Conservation (phyloP, 2,113 vertebrate genomes). For the Daubentonia madagascariensis region DNA sequence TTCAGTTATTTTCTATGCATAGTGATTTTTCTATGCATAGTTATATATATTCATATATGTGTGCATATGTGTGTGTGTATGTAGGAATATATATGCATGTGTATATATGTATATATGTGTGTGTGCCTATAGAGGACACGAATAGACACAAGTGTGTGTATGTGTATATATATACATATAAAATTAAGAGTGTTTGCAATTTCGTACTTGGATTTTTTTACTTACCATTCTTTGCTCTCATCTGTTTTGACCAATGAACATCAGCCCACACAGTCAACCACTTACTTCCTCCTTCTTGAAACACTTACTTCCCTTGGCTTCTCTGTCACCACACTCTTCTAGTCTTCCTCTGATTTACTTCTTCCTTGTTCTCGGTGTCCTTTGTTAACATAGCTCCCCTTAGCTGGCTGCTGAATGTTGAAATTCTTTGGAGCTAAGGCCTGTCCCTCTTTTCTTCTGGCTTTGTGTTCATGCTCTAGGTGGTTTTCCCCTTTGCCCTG, state of each 20-base stretch:
- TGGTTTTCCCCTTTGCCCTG: not conserved
- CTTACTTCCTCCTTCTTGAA: constrained; percentile 42
- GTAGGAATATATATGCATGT: not conserved
- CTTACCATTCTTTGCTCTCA: not conserved
- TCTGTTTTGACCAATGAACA: not conserved
- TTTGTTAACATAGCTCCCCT: not conserved
- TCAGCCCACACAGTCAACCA: not conserved
- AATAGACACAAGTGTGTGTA: not conserved
- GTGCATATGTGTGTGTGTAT: not conserved
- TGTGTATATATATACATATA: not conserved
- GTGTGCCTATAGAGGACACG: not conserved
- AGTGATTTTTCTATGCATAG: not conserved
- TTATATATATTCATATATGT: not conserved
- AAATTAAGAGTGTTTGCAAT: not conserved
- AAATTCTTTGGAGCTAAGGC: not conserved
- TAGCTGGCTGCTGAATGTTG: not conserved
- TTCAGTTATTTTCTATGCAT: not conserved
- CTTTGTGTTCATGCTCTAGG: not conserved
- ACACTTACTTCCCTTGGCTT: not conserved
- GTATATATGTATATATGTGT: not conserved
- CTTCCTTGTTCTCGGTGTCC: not conserved
- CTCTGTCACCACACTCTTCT: not conserved
- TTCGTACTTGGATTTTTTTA: not conserved
- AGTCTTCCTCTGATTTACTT: not conserved
- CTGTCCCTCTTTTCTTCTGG: not conserved